phyloP scores from a whole-genome alignment of 2,113 vertebrate species.

The Chamaea fasciata region DNA sequence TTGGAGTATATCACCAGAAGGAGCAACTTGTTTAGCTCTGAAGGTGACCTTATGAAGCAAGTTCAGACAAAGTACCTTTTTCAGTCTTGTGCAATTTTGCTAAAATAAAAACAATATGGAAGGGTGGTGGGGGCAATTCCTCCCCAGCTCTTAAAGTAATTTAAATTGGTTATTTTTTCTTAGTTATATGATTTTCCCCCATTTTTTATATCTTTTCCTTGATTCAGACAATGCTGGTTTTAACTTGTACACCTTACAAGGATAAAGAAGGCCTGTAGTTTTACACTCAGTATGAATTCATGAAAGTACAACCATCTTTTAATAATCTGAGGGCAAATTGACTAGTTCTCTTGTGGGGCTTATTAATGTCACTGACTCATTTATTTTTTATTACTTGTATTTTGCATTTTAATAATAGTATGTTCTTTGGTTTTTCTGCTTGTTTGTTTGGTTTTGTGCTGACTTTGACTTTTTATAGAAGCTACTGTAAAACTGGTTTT shows the following conservation, averaged over 20 bases:
- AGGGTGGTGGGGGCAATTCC: rapidly evolving
- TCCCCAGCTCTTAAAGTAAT: neutral
- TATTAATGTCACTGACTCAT: neutral
- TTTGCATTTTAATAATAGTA: neutral
- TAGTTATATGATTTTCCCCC: rapidly evolving
- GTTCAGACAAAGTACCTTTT: neutral
- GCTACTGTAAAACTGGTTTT: neutral
- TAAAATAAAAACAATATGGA: neutral
- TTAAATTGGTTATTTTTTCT: neutral
- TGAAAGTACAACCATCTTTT: neutral
- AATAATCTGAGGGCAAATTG: neutral
- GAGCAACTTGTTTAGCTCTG: neutral
- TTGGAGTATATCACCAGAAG: neutral
- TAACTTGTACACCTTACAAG: neutral
- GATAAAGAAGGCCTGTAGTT: neutral
- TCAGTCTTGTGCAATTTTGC: neutral
- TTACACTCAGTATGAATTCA: neutral
- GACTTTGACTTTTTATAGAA: neutral
- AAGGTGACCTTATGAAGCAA: neutral
- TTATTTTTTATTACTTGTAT: neutral
- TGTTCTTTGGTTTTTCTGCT: neutral
- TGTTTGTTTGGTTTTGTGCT: neutral
- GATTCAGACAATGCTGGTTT: neutral
- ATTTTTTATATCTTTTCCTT: neutral
- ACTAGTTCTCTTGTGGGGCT: neutral